These are phyloP conservation scores for Aplocera efformata DNA, from an alignment of 2,888 invertebrate species.

Conservation along the genomic window DNA sequence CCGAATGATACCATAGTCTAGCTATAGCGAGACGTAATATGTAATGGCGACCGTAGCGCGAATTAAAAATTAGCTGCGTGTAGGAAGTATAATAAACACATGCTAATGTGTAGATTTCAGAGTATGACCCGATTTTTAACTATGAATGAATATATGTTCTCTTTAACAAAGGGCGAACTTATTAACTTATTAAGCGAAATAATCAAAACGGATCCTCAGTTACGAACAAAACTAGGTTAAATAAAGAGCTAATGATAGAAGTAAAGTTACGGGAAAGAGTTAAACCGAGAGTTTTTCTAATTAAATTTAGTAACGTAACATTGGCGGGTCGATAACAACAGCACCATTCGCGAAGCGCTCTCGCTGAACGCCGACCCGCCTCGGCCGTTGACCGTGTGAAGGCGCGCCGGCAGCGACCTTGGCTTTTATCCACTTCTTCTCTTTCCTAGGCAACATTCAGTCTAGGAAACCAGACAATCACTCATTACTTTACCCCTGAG, in stretches of 20 bases:
- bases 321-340: constrained; percentile 65
- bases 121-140: too few relatives aligned
- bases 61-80: constrained; percentile 21
- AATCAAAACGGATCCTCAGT: too few relatives aligned
- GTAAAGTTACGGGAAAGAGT: constrained; percentile 6
- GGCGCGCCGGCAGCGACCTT: constrained; percentile 64
- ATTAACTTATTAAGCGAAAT: too few relatives aligned
- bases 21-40: constrained; percentile 1
- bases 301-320: constrained; percentile 54
- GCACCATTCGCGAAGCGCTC: constrained; percentile 56
- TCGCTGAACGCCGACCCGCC: constrained; percentile 49
- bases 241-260: constrained; percentile 5
- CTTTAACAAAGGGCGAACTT: too few relatives aligned
- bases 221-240: too few relatives aligned
- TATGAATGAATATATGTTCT: too few relatives aligned
- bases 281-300: constrained; percentile 40
- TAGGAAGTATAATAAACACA: constrained; percentile 21
- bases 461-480: constrained; percentile 3
- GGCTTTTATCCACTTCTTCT: constrained; percentile 44
- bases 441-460: constrained; percentile 28
- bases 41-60: constrained; percentile 8
- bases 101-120: constrained; percentile 29
- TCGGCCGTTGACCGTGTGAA: constrained; percentile 70
- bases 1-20: constrained; percentile 21
- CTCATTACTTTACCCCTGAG: constrained; percentile 25